Conservation (phyloP, 2,888 invertebrate species). For the Phengaris alcon region DNA sequence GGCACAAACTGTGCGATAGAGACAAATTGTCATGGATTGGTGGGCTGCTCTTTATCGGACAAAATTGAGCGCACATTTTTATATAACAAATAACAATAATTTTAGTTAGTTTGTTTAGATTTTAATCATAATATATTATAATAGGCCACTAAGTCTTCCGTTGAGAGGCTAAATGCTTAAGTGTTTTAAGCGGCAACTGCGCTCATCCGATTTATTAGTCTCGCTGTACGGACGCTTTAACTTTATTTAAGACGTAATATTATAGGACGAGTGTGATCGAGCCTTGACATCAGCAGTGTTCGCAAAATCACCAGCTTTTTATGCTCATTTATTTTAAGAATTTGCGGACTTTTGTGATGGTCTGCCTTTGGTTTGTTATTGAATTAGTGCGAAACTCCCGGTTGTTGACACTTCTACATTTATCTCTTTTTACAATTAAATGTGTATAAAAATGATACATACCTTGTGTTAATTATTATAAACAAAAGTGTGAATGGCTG, state of each 20-base stretch:
- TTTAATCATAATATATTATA: background rate
- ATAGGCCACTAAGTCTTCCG: constrained; percentile 12
- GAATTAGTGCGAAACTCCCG: background rate
- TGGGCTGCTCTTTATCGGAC: background rate
- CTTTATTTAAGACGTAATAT: no score
- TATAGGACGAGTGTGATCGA: background rate
- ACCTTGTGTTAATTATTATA: background rate
- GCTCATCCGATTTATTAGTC: background rate
- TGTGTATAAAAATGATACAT: no score
- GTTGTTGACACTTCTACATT: background rate
- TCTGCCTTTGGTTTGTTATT: background rate
- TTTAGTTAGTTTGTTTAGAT: background rate
- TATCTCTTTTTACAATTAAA: no score
- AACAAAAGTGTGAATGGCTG: background rate
- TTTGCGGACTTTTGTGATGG: background rate
- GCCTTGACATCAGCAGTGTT: background rate
- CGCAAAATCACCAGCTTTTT: background rate
- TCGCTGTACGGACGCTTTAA: background rate
- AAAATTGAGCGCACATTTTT: background rate
- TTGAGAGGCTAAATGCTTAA: constrained; percentile 15
- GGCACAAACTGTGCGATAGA: background rate
- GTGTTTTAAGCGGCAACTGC: background rate
- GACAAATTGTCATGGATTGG: background rate
- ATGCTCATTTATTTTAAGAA: background rate
- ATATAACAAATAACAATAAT: background rate